These are phyloP conservation scores for Acrocera orbiculus DNA, from an alignment of 2,888 invertebrate species.

Conservation along the genomic window DNA sequence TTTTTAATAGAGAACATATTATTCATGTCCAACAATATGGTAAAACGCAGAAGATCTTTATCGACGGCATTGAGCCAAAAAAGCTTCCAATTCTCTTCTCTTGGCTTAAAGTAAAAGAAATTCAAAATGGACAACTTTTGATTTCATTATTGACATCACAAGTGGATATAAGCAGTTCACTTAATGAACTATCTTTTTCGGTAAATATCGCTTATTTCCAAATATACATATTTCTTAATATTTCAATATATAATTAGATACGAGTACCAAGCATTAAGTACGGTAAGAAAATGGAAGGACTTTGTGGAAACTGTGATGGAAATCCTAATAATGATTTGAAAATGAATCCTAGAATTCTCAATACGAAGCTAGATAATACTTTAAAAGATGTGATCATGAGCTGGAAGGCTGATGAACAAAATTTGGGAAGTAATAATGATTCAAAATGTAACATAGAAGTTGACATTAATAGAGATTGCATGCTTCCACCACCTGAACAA, in stretches of 20 bases:
- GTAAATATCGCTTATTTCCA: conserved; percentile 17
- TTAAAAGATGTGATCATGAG: conserved; percentile 34
- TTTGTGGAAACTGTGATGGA: conserved; percentile 61
- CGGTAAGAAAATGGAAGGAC: conserved; percentile 52
- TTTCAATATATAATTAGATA: conserved; percentile 26
- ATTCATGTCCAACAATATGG: conserved; percentile 36
- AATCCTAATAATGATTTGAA: conserved; percentile 39
- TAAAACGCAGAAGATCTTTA: conserved; percentile 22
- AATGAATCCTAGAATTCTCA: conserved; percentile 29
- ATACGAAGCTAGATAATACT: conserved; percentile 7
- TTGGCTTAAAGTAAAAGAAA: conserved; percentile 43
- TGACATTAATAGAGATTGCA: conserved; percentile 31
- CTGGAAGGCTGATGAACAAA: conserved; percentile 37
- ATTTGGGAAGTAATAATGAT: conserved; percentile 34
- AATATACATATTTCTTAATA: neutral
- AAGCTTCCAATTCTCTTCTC: conserved; percentile 36
- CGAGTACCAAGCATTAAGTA: conserved; percentile 58
- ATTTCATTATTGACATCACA: conserved; percentile 49
- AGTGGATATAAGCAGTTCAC: conserved; percentile 40
- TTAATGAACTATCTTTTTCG: conserved; percentile 34
- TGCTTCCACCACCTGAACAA: conserved; percentile 37
- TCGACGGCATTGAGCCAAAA: conserved; percentile 26
- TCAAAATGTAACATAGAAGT: conserved; percentile 34
- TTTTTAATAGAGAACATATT: conserved; percentile 46
- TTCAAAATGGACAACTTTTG: conserved; percentile 42